These are phyloP conservation scores for Listronotus oregonensis DNA, from an alignment of 1,140 invertebrate genomes.

Conservation along the genomic window DNA sequence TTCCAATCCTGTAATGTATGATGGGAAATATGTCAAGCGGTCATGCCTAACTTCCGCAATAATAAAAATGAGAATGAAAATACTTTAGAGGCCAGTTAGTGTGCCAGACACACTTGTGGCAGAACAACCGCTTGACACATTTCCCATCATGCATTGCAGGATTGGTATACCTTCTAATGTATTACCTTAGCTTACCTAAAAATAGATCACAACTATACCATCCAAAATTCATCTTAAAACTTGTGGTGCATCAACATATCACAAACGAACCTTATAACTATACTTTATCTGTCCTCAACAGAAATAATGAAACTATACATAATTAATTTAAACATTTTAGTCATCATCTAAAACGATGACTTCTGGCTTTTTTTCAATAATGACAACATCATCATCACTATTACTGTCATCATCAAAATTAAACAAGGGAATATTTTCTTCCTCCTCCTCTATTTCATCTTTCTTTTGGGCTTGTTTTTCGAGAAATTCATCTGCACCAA, in stretches of 20 bases:
- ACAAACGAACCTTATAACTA: conserved; percentile 12
- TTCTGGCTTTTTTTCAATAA: conserved; percentile 38
- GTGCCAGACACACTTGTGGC: no score
- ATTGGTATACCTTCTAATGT: no score
- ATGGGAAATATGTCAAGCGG: no score
- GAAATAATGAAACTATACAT: conserved; percentile 22
- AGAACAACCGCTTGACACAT: no score
- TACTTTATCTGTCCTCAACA: conserved; percentile 8
- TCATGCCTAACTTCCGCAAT: no score
- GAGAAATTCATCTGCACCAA: conserved; percentile 32
- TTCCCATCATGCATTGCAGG: no score
- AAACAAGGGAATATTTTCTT: conserved; percentile 15
- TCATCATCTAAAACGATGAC: conserved; percentile 42
- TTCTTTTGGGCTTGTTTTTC: conserved; percentile 22
- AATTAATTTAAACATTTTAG: conserved; percentile 16
- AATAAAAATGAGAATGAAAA: no score
- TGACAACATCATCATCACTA: conserved; percentile 35
- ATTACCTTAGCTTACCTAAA: not conserved
- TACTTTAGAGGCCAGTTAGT: no score
- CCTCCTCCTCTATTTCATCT: conserved; percentile 15
- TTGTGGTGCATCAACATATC: conserved; percentile 20
- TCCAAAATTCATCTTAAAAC: not conserved
- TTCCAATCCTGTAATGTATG: no score
- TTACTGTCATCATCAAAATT: conserved; percentile 31
- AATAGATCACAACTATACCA: conserved; percentile 12